Conservation (phyloP, 2,797 vertebrate species). For the Orientallactaga sibirica region DNA sequence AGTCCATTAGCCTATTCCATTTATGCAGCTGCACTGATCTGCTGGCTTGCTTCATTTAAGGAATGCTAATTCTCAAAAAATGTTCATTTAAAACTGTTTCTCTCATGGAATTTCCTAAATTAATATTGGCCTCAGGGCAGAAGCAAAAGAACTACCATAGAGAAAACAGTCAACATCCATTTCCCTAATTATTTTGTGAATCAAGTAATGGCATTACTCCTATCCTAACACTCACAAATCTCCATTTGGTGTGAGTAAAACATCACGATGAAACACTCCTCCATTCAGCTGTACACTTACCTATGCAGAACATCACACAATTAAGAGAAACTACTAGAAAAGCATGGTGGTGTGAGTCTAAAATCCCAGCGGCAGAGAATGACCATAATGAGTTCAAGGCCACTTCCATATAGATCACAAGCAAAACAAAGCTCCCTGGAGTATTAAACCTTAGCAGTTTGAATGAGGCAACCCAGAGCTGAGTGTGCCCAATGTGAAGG, state of each 20-base stretch:
- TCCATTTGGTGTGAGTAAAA: background rate
- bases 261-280: fast-evolving
- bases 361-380: background rate
- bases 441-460: background rate
- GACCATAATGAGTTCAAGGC: too few species aligned
- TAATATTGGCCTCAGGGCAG: background rate
- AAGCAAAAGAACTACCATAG: background rate
- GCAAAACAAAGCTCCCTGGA: background rate
- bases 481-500: background rate
- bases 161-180: too few species aligned
- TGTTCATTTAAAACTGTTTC: background rate
- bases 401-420: background rate
- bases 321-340: background rate
- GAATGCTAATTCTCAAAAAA: background rate
- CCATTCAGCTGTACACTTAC: background rate
- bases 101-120: constrained; percentile 9
- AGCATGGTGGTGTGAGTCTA: too few species aligned
- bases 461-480: background rate
- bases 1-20: background rate
- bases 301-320: background rate
- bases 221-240: background rate
- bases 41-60: background rate
- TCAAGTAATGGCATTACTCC: background rate
- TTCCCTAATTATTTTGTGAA: background rate
- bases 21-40: background rate